phyloP scores from a whole-genome alignment of 2,113 vertebrate genomes.

The Phaethon lepturus region DNA sequence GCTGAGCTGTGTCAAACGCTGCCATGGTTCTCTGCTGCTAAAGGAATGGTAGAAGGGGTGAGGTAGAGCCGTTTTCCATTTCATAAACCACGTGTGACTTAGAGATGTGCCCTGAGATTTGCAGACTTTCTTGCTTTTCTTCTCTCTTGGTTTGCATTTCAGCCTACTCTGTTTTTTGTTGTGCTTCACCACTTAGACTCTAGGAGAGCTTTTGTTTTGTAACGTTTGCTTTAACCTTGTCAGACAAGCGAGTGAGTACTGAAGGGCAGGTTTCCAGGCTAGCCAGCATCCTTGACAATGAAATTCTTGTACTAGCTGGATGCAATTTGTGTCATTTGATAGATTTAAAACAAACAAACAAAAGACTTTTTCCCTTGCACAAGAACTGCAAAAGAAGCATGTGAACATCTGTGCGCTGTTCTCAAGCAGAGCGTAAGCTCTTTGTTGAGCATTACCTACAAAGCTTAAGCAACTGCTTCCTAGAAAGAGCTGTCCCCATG shows the following conservation, averaged over 20 bases:
- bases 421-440: background rate
- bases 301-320: background rate
- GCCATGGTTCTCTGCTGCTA: background rate
- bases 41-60: background rate
- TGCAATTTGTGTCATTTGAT: background rate
- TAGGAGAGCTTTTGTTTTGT: background rate
- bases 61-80: background rate
- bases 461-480: background rate
- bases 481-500: background rate
- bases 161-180: background rate
- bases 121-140: background rate
- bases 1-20: background rate
- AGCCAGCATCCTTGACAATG: background rate
- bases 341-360: background rate
- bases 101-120: background rate
- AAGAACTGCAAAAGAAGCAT: background rate
- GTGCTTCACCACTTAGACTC: background rate
- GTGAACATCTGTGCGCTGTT: background rate
- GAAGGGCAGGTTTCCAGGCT: background rate
- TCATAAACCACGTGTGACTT: background rate
- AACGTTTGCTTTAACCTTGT: background rate
- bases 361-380: no score
- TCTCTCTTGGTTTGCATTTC: background rate
- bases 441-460: background rate
- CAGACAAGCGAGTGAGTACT: background rate